Base-by-base conservation (phyloP, 2,888 invertebrate genomes). In the Drosophila peninsularis region DNA sequence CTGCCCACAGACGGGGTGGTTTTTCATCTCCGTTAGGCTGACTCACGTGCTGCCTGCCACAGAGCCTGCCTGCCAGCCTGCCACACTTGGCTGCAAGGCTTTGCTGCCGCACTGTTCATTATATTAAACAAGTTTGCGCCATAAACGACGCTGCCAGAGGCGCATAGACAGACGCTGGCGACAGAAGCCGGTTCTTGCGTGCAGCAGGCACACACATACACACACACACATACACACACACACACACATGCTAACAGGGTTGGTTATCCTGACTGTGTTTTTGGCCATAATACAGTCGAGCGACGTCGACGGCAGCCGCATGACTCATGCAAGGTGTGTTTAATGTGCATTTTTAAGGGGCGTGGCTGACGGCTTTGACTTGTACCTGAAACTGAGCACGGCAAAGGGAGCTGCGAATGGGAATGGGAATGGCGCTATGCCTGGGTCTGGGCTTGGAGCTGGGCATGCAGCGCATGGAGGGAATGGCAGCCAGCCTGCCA, bases 91-190 rank as follows among this genome's bases (percentile, higher is more conserved):
- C 69, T 75, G 83, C 80, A 71, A 65, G 74, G 61, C 42, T 61
- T 62, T 60, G 74, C 53, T 60, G 74, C 50, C 72, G 75, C 70
- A 63, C 72, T 88, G 88, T 87, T 84, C 82, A 89, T 86, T 86
- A 84, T 86, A 84, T 86, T 89, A 86, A 86, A 87, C 89, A 86
- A 86, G 85, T 89, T 87, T 86, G 71, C 80, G 72, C 80, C 82
- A 89, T 81, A 87, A 89, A 81, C 75, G 88, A 77, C 75, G 74
- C 70, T 65, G 85, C 82, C 81, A 72, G 75, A 80, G 66, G 86
- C 79, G 67, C 75, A 72, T 37, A 77, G 68, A 62, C 68, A 27
- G 60, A 53, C 42, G 37, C 42, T 69, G 69, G 70, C 63, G 78
- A 65, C 66, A 76, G 74, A 52, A 69, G 75, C 55, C 79, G 78